These are phyloP conservation scores for Orthonychiurus folsomi DNA, from an alignment of 2,888 invertebrate species.

Conservation along the genomic window DNA sequence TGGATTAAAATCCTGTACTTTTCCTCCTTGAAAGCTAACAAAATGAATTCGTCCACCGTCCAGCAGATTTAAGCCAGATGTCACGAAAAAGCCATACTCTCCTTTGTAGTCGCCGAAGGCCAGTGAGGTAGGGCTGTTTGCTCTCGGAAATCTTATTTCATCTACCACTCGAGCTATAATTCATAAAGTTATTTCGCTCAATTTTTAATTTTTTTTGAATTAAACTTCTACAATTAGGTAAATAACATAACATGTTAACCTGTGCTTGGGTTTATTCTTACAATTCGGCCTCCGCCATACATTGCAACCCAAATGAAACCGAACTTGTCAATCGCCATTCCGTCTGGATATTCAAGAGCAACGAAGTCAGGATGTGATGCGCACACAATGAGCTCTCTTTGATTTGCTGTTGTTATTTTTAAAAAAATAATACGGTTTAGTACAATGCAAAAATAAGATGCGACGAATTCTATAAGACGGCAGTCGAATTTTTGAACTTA, in stretches of 20 bases:
- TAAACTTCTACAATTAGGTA: no score
- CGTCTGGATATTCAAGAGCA: slow-evolving; percentile 16
- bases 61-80: slow-evolving; percentile 3
- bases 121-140: slow-evolving; percentile 13
- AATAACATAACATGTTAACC: slow-evolving; percentile 10
- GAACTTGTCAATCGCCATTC: slow-evolving; percentile 15
- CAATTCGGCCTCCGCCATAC: slow-evolving; percentile 13
- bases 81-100: slow-evolving; percentile 10
- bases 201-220: neutral
- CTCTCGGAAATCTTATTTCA: slow-evolving; percentile 8
- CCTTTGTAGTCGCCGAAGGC: slow-evolving; percentile 15
- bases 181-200: neutral
- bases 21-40: neutral
- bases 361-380: slow-evolving; percentile 10
- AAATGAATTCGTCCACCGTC: neutral
- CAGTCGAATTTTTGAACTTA: neutral
- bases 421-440: neutral
- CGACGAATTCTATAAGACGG: no score
- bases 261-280: slow-evolving; percentile 15
- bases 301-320: slow-evolving; percentile 17
- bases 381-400: slow-evolving; percentile 11
- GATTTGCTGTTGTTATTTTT: slow-evolving; percentile 8
- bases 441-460: no score
- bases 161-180: slow-evolving; percentile 14
- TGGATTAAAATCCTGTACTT: neutral